These are phyloP conservation scores for Maconellicoccus hirsutus DNA, from an alignment of 1,140 invertebrate genomes.

Conservation along the genomic window DNA sequence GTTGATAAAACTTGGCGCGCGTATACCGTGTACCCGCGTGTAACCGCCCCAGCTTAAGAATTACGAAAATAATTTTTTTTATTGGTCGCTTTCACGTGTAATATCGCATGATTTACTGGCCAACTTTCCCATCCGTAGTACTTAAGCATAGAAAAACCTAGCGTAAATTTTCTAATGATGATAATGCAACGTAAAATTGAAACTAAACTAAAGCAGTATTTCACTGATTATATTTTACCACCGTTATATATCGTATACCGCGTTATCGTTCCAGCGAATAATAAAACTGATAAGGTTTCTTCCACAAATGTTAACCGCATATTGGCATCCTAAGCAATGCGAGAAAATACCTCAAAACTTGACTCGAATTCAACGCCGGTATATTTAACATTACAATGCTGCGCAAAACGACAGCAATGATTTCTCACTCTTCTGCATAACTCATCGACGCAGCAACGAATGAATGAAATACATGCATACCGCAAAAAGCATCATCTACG, in stretches of 20 bases:
- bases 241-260: background rate
- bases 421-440: no score
- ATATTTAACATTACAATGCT: no score
- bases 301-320: background rate
- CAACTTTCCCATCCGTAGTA: background rate
- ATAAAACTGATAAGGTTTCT: background rate
- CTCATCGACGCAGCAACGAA: no score
- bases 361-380: no score
- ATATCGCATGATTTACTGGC: background rate
- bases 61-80: background rate
- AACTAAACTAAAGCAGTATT: slow-evolving; percentile 9
- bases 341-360: no score
- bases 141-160: background rate
- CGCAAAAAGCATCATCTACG: no score
- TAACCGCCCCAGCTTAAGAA: no score
- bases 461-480: no score
- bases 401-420: no score
- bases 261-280: background rate
- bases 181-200: slow-evolving; percentile 5
- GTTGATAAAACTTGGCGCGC: background rate
- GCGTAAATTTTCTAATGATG: slow-evolving; percentile 3
- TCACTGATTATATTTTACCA: background rate
- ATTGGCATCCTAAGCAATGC: background rate
- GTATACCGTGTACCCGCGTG: no score
- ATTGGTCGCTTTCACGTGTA: background rate